These are phyloP conservation scores for Leptopterna dolabrata DNA, from an alignment of 2,888 invertebrate species.

Conservation along the genomic window DNA sequence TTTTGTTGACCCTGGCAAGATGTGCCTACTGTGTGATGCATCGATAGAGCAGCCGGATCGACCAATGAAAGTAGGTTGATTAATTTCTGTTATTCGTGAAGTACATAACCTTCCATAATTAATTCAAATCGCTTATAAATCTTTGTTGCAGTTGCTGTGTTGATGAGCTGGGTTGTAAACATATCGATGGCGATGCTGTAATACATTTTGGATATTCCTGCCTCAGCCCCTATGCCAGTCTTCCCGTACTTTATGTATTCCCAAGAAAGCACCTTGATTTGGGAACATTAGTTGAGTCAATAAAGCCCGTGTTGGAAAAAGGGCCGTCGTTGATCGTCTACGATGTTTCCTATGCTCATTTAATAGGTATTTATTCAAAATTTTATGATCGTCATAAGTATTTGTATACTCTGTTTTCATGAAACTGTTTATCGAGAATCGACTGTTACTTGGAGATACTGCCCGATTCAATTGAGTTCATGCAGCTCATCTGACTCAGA, in stretches of 20 bases:
- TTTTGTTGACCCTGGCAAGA: neutral
- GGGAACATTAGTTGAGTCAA: conserved; percentile 66
- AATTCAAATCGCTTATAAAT: conserved; percentile 14
- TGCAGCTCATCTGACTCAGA: too few species aligned
- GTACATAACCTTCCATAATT: conserved; percentile 14
- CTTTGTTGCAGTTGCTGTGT: conserved; percentile 81
- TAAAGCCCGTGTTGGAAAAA: conserved; percentile 61
- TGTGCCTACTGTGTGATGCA: neutral
- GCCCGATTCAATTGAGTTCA: too few species aligned
- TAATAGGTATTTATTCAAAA: conserved; percentile 58
- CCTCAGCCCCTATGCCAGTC: conserved; percentile 77
- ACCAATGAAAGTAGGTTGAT: neutral
- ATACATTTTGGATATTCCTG: conserved; percentile 94
- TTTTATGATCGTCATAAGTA: neutral
- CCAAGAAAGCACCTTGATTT: conserved; percentile 74
- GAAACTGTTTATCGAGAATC: too few species aligned
- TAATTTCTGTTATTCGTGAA: neutral
- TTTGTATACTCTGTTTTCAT: too few species aligned
- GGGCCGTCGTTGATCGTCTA: conserved; percentile 73
- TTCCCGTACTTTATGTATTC: conserved; percentile 82
- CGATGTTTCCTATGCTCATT: conserved; percentile 70
- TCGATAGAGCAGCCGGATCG: neutral
- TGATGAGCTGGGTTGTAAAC: conserved; percentile 90
- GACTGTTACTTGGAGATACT: too few species aligned
- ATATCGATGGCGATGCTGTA: conserved; percentile 84